These are phyloP conservation scores for Bilobella aurantiaca DNA, from an alignment of 1,140 invertebrate genomes.

Conservation along the genomic window DNA sequence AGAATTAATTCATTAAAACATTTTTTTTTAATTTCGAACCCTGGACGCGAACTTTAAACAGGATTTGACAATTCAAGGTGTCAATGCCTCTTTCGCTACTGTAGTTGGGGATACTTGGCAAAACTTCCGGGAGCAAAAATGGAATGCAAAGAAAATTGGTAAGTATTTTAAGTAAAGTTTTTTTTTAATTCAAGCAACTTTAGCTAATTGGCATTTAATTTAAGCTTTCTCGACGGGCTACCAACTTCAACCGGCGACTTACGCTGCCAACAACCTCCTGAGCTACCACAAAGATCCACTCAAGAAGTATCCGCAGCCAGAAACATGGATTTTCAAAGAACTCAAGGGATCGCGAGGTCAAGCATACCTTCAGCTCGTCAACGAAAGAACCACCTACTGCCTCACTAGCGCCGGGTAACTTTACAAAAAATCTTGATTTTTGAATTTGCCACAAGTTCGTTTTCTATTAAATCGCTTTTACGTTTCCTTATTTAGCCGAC, in stretches of 20 bases:
- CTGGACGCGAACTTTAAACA: not conserved
- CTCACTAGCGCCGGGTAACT: not conserved
- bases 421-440: no score
- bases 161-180: not conserved
- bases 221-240: not conserved
- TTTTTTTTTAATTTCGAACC: no score
- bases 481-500: not conserved
- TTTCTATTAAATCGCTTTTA: not conserved
- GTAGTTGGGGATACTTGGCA: not conserved
- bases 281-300: not conserved
- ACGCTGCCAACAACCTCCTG: not conserved
- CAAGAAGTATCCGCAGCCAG: slow-evolving; percentile 6
- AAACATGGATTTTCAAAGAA: slow-evolving; percentile 4
- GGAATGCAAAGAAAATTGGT: not conserved
- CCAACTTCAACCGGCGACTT: not conserved
- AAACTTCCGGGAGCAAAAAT: slow-evolving; percentile 5
- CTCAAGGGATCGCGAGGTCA: not conserved
- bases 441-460: not conserved
- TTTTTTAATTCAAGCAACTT: not conserved
- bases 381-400: not conserved
- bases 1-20: not conserved
- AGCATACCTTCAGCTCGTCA: not conserved
- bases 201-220: not conserved
- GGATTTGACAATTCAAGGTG: slow-evolving; percentile 10
- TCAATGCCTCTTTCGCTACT: slow-evolving; percentile 6